Conservation (phyloP, 1,140 invertebrate genomes). For the Drosophila triauraria region DNA sequence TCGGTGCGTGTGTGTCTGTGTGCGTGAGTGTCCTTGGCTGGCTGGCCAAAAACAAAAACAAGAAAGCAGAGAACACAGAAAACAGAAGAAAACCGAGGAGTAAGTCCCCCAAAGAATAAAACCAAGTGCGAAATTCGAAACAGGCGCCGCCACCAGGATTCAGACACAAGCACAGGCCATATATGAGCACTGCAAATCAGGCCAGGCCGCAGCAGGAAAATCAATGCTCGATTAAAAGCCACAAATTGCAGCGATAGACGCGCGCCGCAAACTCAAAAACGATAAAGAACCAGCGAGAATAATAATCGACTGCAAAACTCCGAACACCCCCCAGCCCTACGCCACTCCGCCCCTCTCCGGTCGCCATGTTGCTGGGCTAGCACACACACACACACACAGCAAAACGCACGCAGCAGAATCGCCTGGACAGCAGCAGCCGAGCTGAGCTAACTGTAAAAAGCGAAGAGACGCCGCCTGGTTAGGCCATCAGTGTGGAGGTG, state of each 20-base stretch:
- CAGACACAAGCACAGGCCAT: conserved; percentile 14
- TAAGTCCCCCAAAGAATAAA: conserved; percentile 23
- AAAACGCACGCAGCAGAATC: conserved; percentile 16
- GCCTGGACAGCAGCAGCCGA: conserved; percentile 32
- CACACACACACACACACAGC: conserved; percentile 41
- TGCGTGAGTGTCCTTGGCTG: conserved; percentile 65
- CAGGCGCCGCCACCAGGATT: conserved; percentile 35
- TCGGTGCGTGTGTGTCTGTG: conserved; percentile 31
- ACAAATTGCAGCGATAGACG: conserved; percentile 59
- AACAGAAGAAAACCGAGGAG: background rate
- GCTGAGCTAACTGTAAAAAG: conserved; percentile 35
- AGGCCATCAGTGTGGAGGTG: conserved; percentile 80
- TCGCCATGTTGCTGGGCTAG: conserved; percentile 76
- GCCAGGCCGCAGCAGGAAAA: conserved; percentile 62
- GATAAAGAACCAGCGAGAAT: conserved; percentile 29
- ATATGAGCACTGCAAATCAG: conserved; percentile 48
- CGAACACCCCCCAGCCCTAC: conserved; percentile 25
- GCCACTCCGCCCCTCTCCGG: conserved; percentile 22
- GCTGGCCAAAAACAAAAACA: conserved; percentile 48
- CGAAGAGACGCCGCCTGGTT: conserved; percentile 64
- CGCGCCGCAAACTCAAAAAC: conserved; percentile 48
- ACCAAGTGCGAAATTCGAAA: conserved; percentile 46
- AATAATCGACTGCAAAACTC: conserved; percentile 46
- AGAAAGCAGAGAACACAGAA: conserved; percentile 21
- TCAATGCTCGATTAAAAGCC: conserved; percentile 73